Evolutionary conservation across 2,888 invertebrate genomes (phyloP), one percentile per base, ranked within the genome.

Genomic region (Tenthredo amoena): DNA sequence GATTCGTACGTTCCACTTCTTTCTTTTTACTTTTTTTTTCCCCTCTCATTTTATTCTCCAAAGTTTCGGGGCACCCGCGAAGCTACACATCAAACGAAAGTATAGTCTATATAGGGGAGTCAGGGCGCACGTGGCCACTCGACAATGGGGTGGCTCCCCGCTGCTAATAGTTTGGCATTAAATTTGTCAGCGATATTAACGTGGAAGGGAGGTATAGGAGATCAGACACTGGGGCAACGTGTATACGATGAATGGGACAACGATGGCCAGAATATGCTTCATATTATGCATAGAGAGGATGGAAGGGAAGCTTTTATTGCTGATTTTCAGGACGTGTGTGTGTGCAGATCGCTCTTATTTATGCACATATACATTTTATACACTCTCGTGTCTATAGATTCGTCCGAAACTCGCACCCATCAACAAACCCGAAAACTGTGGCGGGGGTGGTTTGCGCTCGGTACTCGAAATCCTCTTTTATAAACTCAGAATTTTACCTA

Each of bases 141-240:
- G 88, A 91, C 91, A 91, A 90, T 90, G 87, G 87, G 88, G 87
- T 88, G 87, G 79, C 62, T 83, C 90, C 91, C 91, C 91, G 91
- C 91, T 91, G 90, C 91, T 93, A 93, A 93, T 93, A 93, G 92
- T 89, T 89, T 89, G 87, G 90, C 91, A 93, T 93, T 92, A 92
- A 93, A 93, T 93, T 93, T 92, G 92, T 92, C 92, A 91, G 92
- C 91, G 91, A 92, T 92, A 92, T 92, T 92, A 90, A 90, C 87
- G 88, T 86, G 86, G 55, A 37, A 31, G 88, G 90, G 91, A 90
- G 87, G 87, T 85, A 85, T 88, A 85, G 86, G 47, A 31, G 40
- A 26, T 37, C 68, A 26, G 50, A 34, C 15, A 37, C 21, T 43
- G 15, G 58, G 58, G 40, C 81, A 31, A 40, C 62, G 40, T 68